These are phyloP conservation scores for Sardina pilchardus DNA, from an alignment of 2,113 vertebrate genomes.

Conservation along the genomic window DNA sequence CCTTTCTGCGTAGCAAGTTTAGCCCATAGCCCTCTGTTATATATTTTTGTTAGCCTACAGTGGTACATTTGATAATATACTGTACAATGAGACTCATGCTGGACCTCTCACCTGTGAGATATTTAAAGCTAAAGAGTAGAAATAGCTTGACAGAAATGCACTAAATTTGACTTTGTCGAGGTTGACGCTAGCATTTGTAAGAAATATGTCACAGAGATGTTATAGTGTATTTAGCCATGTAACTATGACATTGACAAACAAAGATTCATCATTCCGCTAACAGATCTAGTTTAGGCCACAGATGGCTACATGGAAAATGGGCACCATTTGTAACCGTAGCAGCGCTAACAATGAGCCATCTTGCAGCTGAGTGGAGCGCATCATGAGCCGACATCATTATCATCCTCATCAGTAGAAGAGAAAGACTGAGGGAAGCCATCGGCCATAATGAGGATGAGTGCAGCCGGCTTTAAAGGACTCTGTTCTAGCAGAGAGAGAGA, in stretches of 20 bases:
- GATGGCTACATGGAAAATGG: not conserved
- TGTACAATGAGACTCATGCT: no score
- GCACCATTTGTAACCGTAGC: not conserved
- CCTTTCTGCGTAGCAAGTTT: not conserved
- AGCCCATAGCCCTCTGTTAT: not conserved
- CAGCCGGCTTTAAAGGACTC: not conserved
- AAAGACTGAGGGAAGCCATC: not conserved
- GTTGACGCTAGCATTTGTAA: no score
- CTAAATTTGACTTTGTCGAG: no score
- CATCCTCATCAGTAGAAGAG: not conserved
- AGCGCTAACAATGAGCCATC: not conserved
- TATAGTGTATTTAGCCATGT: not conserved
- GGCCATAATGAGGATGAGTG: not conserved
- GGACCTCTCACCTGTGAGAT: no score
- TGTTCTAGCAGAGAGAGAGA: not conserved
- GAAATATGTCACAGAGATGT: not conserved
- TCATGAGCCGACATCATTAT: conserved; percentile 7
- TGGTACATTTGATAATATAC: no score
- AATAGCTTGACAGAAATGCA: no score
- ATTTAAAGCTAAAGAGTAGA: no score
- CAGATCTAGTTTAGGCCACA: not conserved
- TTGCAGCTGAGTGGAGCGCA: not conserved
- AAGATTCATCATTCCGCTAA: not conserved
- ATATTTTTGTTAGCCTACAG: not conserved
- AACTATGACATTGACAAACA: not conserved